Evolutionary conservation across 2,888 invertebrate genomes (phyloP).

Genomic region (Herminia tarsipennalis): DNA sequence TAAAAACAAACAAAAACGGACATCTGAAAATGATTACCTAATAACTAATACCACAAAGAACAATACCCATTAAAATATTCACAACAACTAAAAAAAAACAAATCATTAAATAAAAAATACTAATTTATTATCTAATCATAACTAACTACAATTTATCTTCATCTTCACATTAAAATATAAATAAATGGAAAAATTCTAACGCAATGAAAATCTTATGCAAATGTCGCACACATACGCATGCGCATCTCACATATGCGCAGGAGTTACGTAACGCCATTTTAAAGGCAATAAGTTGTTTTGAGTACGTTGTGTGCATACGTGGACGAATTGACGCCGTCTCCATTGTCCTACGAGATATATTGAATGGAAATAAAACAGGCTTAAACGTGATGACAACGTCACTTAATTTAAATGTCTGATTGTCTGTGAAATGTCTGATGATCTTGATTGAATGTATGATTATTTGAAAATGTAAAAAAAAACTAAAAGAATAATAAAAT

Average conservation of each 20-base stretch:
- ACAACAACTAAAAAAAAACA: background rate
- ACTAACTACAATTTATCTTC: slow-evolving; percentile 23
- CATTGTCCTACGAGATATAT: slow-evolving; percentile 49
- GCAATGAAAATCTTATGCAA: slow-evolving; percentile 49
- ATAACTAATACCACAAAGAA: background rate
- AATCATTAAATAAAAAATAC: slow-evolving; percentile 3
- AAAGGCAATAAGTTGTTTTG: slow-evolving; percentile 69
- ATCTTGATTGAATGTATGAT: too few species aligned
- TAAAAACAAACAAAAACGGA: background rate
- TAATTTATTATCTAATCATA: slow-evolving; percentile 15
- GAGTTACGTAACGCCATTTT: slow-evolving; percentile 68
- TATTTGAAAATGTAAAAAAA: too few species aligned
- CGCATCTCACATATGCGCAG: slow-evolving; percentile 25
- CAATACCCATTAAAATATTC: background rate
- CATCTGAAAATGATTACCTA: too few species aligned
- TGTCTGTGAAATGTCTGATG: too few species aligned
- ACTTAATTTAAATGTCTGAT: too few species aligned
- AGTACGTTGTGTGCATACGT: slow-evolving; percentile 61
- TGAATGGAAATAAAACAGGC: background rate
- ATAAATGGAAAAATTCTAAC: slow-evolving; percentile 54
- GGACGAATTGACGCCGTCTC: slow-evolving; percentile 45
- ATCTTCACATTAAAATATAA: slow-evolving; percentile 32
- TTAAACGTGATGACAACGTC: too few species aligned
- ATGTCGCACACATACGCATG: slow-evolving; percentile 24
- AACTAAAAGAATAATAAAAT: too few species aligned